Percentiles rank a stretch among this genome's conserved stretches.
phyloP scores from a whole-genome alignment of 2,888 invertebrate genomes.

The Drosophila antonietae region DNA sequence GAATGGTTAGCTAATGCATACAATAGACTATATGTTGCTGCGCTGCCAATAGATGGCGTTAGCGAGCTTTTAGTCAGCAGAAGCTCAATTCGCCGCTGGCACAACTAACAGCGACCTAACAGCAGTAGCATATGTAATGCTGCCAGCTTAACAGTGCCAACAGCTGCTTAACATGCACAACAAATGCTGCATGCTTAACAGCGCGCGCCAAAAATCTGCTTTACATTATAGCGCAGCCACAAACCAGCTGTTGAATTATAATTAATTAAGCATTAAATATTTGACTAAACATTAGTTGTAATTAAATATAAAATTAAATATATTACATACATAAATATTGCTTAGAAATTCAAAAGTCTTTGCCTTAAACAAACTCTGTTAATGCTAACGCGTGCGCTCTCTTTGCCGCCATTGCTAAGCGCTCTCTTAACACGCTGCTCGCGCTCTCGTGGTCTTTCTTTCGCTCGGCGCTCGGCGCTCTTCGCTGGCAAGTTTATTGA shows the following conservation, averaged over 20 bases:
- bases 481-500: constrained; percentile 31
- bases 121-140: neutral
- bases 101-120: neutral
- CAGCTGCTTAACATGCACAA: neutral
- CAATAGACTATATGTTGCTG: constrained; percentile 25
- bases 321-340: neutral
- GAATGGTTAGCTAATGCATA: neutral
- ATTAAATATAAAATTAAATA: neutral
- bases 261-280: too few relatives aligned
- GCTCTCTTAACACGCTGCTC: constrained; percentile 16
- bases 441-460: constrained; percentile 5
- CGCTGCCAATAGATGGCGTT: constrained; percentile 40
- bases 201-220: constrained; percentile 21
- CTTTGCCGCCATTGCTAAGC: constrained; percentile 4
- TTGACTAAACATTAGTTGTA: neutral
- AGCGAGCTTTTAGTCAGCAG: constrained; percentile 19
- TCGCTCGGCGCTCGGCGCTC: neutral
- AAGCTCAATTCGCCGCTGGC: constrained; percentile 1
- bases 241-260: neutral
- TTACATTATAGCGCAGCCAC: constrained; percentile 7
- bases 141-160: constrained; percentile 4
- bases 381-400: constrained; percentile 11
- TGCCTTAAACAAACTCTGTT: neutral
- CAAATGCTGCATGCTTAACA: constrained; percentile 4
- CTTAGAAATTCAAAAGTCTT: neutral